These are phyloP conservation scores for Tyria jacobaeae DNA, from an alignment of 2,888 invertebrate genomes.

Conservation along the genomic window DNA sequence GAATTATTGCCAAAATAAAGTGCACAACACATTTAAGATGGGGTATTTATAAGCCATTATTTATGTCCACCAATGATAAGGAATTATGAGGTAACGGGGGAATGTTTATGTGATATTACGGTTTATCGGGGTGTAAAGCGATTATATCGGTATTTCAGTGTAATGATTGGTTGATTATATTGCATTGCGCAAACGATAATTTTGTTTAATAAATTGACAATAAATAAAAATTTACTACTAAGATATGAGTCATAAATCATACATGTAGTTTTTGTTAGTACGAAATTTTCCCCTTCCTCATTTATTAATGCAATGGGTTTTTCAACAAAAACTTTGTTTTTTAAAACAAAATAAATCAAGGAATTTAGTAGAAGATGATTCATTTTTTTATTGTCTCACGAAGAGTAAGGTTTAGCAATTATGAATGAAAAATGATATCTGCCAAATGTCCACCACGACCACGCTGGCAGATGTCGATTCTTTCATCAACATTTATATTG, in stretches of 20 bases:
- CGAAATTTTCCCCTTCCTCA: too few relatives aligned
- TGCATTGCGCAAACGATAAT: neutral
- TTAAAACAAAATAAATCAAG: neutral
- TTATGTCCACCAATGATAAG: slow-evolving; percentile 58
- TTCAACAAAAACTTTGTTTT: too few relatives aligned
- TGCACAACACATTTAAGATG: slow-evolving; percentile 47
- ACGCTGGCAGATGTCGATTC: too few relatives aligned
- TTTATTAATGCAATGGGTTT: too few relatives aligned
- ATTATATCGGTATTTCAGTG: slow-evolving; percentile 35
- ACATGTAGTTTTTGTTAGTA: neutral
- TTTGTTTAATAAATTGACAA: neutral
- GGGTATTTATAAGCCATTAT: slow-evolving; percentile 54
- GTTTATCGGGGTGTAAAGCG: slow-evolving; percentile 44
- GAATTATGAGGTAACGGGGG: slow-evolving; percentile 50
- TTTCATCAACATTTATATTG: too few relatives aligned
- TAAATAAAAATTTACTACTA: neutral
- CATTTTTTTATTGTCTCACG: too few relatives aligned
- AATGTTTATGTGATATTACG: slow-evolving; percentile 41
- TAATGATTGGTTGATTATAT: slow-evolving; percentile 6
- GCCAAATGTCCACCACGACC: too few relatives aligned
- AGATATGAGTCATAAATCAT: neutral
- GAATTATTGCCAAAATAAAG: slow-evolving; percentile 67
- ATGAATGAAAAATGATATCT: too few relatives aligned
- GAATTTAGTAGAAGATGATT: too few relatives aligned
- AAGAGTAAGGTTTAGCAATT: too few relatives aligned